Evolutionary conservation across 2,113 vertebrate genomes (phyloP).

Genomic region (Isurus oxyrinchus): DNA sequence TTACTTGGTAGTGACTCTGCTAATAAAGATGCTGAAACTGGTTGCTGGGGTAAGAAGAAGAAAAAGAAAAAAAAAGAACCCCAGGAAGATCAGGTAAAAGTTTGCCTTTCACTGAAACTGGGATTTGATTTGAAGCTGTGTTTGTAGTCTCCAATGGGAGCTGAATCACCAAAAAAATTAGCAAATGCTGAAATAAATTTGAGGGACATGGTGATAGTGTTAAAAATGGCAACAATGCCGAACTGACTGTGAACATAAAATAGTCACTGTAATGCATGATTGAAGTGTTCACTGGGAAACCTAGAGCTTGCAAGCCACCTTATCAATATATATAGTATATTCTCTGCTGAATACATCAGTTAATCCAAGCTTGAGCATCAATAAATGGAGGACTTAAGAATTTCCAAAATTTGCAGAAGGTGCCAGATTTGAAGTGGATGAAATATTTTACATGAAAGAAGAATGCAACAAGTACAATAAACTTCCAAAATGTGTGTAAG

Average conservation of each 20-base stretch:
- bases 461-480: too few relatives aligned
- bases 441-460: too few relatives aligned
- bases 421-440: too few relatives aligned
- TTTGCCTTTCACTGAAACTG: conserved; percentile 48
- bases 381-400: too few relatives aligned
- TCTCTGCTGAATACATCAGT: neutral
- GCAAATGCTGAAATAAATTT: neutral
- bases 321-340: neutral
- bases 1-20: conserved; percentile 79
- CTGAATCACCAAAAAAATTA: neutral
- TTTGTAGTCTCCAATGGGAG: neutral
- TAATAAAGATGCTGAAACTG: conserved; percentile 81
- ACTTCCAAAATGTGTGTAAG: too few relatives aligned
- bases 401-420: neutral
- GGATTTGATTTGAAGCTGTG: neutral
- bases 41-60: conserved; percentile 95
- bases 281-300: neutral
- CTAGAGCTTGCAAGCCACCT: neutral
- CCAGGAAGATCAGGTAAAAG: conserved; percentile 74
- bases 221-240: neutral
- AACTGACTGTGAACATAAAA: neutral
- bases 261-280: neutral
- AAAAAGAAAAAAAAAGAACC: conserved; percentile 87
- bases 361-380: neutral
- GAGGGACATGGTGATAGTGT: neutral